phyloP scores from a whole-genome alignment of 2,888 invertebrate species.

The Archaeoteleia sp. region DNA sequence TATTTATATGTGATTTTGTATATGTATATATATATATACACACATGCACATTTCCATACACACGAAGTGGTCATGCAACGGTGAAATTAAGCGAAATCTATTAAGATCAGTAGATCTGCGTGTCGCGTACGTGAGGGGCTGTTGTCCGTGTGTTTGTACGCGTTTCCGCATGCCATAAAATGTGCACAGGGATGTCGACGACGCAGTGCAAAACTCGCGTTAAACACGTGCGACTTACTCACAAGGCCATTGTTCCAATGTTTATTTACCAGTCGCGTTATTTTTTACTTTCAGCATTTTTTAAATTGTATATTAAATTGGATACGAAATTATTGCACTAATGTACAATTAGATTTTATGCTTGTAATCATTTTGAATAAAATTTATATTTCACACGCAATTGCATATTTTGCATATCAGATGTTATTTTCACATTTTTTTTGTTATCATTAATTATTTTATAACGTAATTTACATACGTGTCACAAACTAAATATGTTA shows the following conservation, averaged over 20 bases:
- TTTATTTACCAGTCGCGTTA: constrained; percentile 20
- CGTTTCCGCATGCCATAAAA: constrained; percentile 48
- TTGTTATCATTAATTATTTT: too few species aligned
- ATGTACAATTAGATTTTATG: too few species aligned
- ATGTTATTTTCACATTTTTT: too few species aligned
- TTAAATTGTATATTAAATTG: not conserved
- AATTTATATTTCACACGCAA: too few species aligned
- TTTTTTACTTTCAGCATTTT: constrained; percentile 18
- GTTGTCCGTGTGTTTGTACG: constrained; percentile 37
- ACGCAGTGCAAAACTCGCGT: constrained; percentile 26
- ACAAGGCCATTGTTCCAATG: constrained; percentile 44
- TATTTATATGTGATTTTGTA: too few species aligned
- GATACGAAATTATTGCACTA: too few species aligned
- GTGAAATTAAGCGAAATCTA: constrained; percentile 68
- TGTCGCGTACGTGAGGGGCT: constrained; percentile 29
- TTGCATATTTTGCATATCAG: too few species aligned
- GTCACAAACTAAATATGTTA: too few species aligned
- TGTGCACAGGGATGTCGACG: constrained; percentile 41
- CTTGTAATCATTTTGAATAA: too few species aligned
- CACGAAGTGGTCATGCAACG: constrained; percentile 61
- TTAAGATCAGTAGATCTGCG: constrained; percentile 63
- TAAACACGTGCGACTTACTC: constrained; percentile 34
- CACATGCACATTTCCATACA: too few species aligned
- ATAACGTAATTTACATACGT: too few species aligned
- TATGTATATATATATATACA: constrained; percentile 5